Percentiles rank a stretch among this genome's conserved stretches.
Evolutionary conservation across 2,888 invertebrate species (phyloP).

Genomic region (Microplitis manilae): DNA sequence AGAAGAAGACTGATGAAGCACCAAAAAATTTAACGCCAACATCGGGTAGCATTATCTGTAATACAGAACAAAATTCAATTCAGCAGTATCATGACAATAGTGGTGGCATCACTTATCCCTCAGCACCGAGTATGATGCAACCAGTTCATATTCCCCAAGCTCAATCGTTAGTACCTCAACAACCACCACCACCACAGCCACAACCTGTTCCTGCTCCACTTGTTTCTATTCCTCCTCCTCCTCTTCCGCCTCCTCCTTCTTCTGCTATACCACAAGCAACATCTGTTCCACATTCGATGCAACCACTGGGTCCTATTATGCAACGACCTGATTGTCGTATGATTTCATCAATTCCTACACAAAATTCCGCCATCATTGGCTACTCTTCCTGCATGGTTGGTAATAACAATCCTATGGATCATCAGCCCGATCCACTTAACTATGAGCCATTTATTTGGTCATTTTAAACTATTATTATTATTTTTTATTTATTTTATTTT

Average conservation of each 20-base stretch:
- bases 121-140: conserved; percentile 62
- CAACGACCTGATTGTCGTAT: conserved; percentile 67
- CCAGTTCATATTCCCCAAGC: conserved; percentile 58
- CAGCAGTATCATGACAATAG: conserved; percentile 59
- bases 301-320: conserved; percentile 63
- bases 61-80: conserved; percentile 53
- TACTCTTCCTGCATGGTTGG: conserved; percentile 68
- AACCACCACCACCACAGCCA: conserved; percentile 44
- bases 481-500: conserved; percentile 6
- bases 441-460: conserved; percentile 70
- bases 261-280: conserved; percentile 44
- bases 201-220: conserved; percentile 26
- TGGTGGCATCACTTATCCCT: conserved; percentile 58
- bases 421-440: conserved; percentile 65
- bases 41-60: conserved; percentile 51
- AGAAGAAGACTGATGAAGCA: conserved; percentile 50
- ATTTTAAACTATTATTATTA: conserved; percentile 54
- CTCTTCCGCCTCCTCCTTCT: not conserved
- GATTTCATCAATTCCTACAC: conserved; percentile 51
- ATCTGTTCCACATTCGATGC: conserved; percentile 43
- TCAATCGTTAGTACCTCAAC: conserved; percentile 49
- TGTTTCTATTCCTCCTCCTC: conserved; percentile 3
- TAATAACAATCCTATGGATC: conserved; percentile 61
- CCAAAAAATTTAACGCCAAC: conserved; percentile 54
- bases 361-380: conserved; percentile 55